Conservation (phyloP, 2,113 vertebrate genomes). For the Tachycineta bicolor region DNA sequence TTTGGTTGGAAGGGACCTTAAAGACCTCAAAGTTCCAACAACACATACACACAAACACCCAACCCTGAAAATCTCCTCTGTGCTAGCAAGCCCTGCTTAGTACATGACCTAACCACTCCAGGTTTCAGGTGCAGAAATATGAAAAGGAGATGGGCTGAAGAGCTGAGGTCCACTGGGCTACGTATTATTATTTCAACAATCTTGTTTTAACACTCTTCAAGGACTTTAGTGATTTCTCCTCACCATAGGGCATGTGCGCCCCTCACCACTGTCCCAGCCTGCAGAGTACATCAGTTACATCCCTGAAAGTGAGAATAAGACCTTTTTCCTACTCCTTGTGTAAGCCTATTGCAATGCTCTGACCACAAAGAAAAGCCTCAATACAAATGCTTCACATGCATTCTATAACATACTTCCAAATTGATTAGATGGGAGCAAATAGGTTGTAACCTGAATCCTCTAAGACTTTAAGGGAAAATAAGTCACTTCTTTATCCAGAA, state of each 20-base stretch:
- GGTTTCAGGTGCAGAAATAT: not conserved
- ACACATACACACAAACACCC: not conserved
- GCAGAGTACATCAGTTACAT: not conserved
- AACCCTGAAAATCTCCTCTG: not conserved
- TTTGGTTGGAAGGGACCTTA: not conserved
- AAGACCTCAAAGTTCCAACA: not conserved
- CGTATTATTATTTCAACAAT: not conserved
- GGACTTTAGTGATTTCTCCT: not conserved
- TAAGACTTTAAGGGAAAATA: not conserved
- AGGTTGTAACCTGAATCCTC: not conserved
- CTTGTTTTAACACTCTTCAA: not conserved
- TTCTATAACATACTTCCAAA: not conserved
- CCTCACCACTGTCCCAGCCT: not conserved
- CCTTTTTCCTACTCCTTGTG: not conserved
- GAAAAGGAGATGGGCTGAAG: not conserved
- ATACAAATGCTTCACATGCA: not conserved
- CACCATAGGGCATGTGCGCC: fast-evolving
- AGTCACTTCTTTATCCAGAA: not conserved
- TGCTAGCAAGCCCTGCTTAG: not conserved
- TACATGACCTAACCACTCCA: not conserved
- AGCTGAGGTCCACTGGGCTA: not conserved
- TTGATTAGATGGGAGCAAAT: not conserved
- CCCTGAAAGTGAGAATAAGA: not conserved
- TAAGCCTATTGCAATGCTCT: not conserved
- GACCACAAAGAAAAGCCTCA: not conserved